These are phyloP conservation scores for Epistrophella euchroma DNA, from an alignment of 2,888 invertebrate species.

Conservation along the genomic window DNA sequence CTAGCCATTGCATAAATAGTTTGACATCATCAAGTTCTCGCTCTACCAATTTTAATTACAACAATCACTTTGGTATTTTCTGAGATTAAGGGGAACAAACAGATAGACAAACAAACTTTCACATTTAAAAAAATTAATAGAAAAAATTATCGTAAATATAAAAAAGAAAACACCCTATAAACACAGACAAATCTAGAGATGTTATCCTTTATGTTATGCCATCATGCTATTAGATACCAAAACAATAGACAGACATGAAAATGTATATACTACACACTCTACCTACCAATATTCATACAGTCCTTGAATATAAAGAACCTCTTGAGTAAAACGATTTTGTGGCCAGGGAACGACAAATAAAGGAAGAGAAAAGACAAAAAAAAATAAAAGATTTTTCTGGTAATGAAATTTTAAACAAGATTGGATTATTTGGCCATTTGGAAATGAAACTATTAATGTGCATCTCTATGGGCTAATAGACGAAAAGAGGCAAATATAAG, in stretches of 20 bases:
- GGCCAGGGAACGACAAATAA: constrained; percentile 10
- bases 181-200: constrained; percentile 6
- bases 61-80: too few relatives aligned
- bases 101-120: too few relatives aligned
- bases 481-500: constrained; percentile 39
- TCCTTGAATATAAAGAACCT: constrained; percentile 12
- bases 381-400: constrained; percentile 30
- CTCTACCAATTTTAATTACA: too few relatives aligned
- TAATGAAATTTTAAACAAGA: constrained; percentile 56
- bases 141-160: too few relatives aligned
- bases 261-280: not conserved
- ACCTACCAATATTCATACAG: not conserved
- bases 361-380: not conserved
- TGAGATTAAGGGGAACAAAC: too few relatives aligned
- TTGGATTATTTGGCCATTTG: constrained; percentile 41
- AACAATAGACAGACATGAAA: constrained; percentile 35
- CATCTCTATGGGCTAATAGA: constrained; percentile 40
- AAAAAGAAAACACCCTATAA: not conserved
- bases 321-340: constrained; percentile 59
- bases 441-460: constrained; percentile 46
- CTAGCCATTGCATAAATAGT: too few relatives aligned
- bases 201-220: constrained; percentile 32
- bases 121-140: too few relatives aligned
- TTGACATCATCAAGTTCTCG: too few relatives aligned
- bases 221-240: constrained; percentile 38